Evolutionary conservation across 2,113 vertebrate species (phyloP).

Genomic region (Chrysochloris asiatica): DNA sequence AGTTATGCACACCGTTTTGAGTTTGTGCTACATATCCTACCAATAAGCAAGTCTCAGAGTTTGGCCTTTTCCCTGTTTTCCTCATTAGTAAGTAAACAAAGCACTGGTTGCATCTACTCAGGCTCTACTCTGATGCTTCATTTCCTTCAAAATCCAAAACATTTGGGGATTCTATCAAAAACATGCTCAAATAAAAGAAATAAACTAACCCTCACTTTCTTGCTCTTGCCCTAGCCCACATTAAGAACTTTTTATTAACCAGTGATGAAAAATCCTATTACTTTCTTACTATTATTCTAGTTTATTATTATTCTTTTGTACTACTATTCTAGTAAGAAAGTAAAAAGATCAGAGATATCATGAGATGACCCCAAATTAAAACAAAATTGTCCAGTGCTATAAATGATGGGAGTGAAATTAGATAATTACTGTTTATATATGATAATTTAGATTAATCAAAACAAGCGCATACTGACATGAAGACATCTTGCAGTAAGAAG

Average conservation of each 20-base stretch:
- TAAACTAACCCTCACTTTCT: not conserved
- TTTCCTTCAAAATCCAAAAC: not conserved
- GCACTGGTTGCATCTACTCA: not conserved
- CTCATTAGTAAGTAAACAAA: not conserved
- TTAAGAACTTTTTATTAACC: not conserved
- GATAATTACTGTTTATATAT: slow-evolving; percentile 19
- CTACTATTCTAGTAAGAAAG: no score
- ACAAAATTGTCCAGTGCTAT: not conserved
- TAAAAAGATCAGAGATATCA: no score
- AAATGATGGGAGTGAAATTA: not conserved
- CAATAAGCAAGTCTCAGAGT: no score
- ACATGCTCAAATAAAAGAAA: not conserved
- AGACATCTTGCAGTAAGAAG: not conserved
- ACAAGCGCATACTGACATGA: not conserved
- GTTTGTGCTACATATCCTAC: no score
- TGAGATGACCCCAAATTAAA: not conserved
- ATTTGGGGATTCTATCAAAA: not conserved
- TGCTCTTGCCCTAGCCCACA: not conserved
- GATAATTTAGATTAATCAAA: slow-evolving; percentile 26
- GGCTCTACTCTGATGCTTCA: not conserved
- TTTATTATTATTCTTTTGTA: no score
- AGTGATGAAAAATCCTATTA: not conserved
- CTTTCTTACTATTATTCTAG: no score
- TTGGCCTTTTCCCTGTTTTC: no score
- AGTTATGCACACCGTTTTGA: no score